These are phyloP conservation scores for Caenorhabditis macrosperma DNA, from an alignment of 2,888 invertebrate species.

Conservation along the genomic window DNA sequence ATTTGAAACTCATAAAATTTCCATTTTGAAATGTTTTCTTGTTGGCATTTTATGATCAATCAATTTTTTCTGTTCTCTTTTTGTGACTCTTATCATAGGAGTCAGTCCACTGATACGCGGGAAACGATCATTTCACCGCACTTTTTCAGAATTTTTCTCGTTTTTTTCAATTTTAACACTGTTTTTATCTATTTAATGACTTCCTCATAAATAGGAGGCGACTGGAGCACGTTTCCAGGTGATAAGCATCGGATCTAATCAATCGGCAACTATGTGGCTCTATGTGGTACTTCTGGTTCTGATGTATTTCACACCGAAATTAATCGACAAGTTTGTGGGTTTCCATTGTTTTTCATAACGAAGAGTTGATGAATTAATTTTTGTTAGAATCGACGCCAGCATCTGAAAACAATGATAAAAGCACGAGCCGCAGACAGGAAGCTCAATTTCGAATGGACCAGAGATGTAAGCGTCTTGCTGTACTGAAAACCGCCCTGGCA, in stretches of 20 bases:
- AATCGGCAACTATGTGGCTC: conserved; percentile 14
- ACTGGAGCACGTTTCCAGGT: background rate
- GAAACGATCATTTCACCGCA: background rate
- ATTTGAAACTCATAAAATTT: background rate
- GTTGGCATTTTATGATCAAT: conserved; percentile 10
- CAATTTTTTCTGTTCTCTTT: conserved; percentile 1
- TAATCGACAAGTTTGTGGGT: conserved; percentile 27
- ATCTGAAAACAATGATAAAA: conserved; percentile 21
- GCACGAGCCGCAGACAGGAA: conserved; percentile 22
- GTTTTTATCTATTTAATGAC: background rate
- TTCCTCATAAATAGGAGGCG: background rate
- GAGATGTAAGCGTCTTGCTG: conserved; percentile 4
- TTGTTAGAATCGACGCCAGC: conserved; percentile 24
- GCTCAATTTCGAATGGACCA: conserved; percentile 45
- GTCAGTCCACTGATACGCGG: background rate
- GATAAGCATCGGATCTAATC: background rate
- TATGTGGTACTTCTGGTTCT: conserved; percentile 12
- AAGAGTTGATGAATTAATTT: background rate
- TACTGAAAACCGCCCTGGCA: background rate
- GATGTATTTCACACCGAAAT: background rate
- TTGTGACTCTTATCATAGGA: conserved; percentile 3
- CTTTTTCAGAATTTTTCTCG: background rate
- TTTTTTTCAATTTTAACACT: background rate
- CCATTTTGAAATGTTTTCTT: no score
- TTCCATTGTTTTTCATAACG: no score